Percentiles rank a stretch among this genome's conserved stretches.
Conservation (phyloP, 2,797 vertebrate genomes). For the Tauraco hartlaubi region DNA sequence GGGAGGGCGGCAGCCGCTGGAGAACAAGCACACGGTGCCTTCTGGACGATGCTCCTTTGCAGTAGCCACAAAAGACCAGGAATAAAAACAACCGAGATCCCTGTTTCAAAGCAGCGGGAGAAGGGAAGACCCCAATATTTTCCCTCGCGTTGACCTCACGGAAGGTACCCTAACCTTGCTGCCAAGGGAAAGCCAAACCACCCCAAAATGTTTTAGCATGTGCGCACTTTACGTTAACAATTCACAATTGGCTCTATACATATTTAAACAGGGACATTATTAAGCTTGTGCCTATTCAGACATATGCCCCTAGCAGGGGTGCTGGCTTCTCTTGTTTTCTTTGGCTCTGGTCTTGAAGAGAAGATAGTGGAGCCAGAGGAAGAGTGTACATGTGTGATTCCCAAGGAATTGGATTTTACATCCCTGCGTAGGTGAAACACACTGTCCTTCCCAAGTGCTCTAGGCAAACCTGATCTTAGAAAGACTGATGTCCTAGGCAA, state of each 20-base stretch:
- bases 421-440: background rate
- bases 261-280: conserved; percentile 37
- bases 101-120: background rate
- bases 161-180: background rate
- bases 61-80: background rate
- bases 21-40: background rate
- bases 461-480: background rate
- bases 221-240: background rate
- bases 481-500: background rate
- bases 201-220: background rate
- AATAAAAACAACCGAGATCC: background rate
- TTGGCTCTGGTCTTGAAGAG: conserved; percentile 6
- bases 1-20: background rate
- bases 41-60: conserved; percentile 28
- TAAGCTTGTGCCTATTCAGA: conserved; percentile 44
- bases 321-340: background rate
- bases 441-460: background rate
- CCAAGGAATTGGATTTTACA: background rate
- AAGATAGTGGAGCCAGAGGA: background rate
- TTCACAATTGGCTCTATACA: background rate
- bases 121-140: background rate
- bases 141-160: background rate
- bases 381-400: background rate
- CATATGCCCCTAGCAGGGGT: conserved; percentile 19
- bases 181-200: background rate